Percentiles rank a stretch among this genome's conserved stretches.
Conservation (phyloP, 2,888 invertebrate species). For the Osmoderma eremita region DNA sequence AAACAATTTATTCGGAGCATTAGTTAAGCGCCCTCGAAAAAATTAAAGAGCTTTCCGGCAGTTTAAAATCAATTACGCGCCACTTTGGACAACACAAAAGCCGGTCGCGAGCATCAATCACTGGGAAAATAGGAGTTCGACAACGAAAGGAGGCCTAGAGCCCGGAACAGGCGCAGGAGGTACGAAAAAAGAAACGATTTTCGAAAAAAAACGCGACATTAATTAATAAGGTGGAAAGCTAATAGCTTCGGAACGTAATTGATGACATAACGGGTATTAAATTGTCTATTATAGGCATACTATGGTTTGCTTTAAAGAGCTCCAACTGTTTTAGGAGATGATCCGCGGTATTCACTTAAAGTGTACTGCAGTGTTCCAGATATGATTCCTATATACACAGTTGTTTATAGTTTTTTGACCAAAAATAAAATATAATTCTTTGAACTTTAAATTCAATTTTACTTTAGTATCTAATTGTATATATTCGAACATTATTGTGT, state of each 20-base stretch:
- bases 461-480: too few species aligned
- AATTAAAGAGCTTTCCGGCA: too few species aligned
- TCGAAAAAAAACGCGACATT: conserved; percentile 4
- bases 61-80: conserved; percentile 26
- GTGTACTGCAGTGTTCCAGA: background rate
- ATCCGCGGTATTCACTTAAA: conserved; percentile 3
- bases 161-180: background rate
- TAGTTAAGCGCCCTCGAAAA: too few species aligned
- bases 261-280: conserved; percentile 59
- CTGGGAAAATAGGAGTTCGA: conserved; percentile 4
- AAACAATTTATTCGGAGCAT: too few species aligned
- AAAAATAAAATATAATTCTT: too few species aligned
- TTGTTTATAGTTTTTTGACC: too few species aligned
- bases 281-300: conserved; percentile 56
- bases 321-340: conserved; percentile 29
- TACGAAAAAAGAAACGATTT: conserved; percentile 16
- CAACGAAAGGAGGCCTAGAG: background rate
- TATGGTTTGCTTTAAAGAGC: conserved; percentile 48
- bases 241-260: conserved; percentile 56
- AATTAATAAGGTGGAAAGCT: conserved; percentile 16
- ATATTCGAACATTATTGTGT: too few species aligned
- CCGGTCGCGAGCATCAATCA: conserved; percentile 18
- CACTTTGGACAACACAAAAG: conserved; percentile 29
- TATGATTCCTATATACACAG: too few species aligned
- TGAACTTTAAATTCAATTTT: too few species aligned